Conservation (phyloP, 2,888 invertebrate species). For the Ophion ellenae region DNA sequence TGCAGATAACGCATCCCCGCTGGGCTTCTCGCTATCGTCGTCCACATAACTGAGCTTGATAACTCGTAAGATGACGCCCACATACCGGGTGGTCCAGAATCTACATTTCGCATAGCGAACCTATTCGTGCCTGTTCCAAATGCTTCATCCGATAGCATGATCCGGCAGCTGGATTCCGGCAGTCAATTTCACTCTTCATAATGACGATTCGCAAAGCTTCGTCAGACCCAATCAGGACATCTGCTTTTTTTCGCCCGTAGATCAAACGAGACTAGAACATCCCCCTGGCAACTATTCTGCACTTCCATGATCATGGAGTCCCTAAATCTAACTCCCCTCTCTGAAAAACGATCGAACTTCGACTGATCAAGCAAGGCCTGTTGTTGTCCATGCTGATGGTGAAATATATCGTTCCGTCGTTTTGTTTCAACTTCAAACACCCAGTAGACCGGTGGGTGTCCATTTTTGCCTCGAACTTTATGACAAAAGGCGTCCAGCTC, state of each 20-base stretch:
- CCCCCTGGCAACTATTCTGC: no score
- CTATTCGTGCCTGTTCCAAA: neutral
- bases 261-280: neutral
- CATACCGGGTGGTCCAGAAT: neutral
- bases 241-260: neutral
- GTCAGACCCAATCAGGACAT: neutral
- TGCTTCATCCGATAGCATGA: neutral
- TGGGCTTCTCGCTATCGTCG: slow-evolving; percentile 9
- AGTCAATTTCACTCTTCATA: neutral
- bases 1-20: neutral
- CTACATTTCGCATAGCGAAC: neutral
- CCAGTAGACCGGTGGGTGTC: neutral
- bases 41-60: slow-evolving; percentile 2
- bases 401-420: neutral
- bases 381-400: neutral
- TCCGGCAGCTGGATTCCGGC: neutral
- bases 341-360: neutral
- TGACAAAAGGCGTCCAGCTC: neutral
- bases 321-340: neutral
- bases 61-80: slow-evolving; percentile 31
- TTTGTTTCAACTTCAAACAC: neutral
- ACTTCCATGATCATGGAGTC: no score
- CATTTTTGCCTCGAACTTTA: neutral
- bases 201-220: neutral
- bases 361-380: neutral